Conservation (phyloP, 53 echinoderm and acorn worm species). For the Holothuria scabra region DNA sequence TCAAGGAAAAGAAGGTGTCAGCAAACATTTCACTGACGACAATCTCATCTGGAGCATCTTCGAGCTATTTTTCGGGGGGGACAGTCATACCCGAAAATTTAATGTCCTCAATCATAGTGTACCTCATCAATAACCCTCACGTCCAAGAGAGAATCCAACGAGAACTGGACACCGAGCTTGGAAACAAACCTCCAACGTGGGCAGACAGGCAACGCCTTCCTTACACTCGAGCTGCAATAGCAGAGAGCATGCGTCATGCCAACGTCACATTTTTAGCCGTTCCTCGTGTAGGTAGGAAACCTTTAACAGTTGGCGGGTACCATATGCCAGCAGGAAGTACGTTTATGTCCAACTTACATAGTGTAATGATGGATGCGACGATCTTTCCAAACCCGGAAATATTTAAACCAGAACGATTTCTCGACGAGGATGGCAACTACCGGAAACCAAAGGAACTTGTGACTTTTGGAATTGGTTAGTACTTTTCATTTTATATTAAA, state of each 20-base stretch:
- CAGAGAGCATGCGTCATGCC: conserved; percentile 11
- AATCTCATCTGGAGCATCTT: conserved; percentile 20
- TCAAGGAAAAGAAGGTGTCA: background rate
- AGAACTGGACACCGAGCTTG: conserved; percentile 15
- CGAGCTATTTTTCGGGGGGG: conserved; percentile 18
- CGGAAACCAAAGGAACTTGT: conserved; percentile 10
- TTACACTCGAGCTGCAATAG: conserved; percentile 21
- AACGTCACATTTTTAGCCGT: conserved; percentile 28
- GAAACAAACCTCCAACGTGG: background rate
- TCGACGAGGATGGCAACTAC: conserved; percentile 27
- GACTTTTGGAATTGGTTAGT: conserved; percentile 36
- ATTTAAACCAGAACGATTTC: conserved; percentile 19
- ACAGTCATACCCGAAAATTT: background rate
- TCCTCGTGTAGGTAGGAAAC: conserved; percentile 6
- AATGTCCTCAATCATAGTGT: background rate
- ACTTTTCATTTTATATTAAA: background rate
- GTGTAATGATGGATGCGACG: conserved; percentile 27
- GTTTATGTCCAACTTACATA: conserved; percentile 34
- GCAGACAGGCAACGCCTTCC: conserved; percentile 26
- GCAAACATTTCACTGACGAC: conserved; percentile 26
- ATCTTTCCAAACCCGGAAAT: conserved; percentile 26
- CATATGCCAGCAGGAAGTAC: background rate
- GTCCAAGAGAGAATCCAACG: conserved; percentile 9
- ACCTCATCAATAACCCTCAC: conserved; percentile 36
- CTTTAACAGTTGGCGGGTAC: background rate